Percentiles rank a stretch among this genome's conserved stretches.
These are phyloP conservation scores for Cricetomys ansorgei DNA, from an alignment of 2,113 vertebrate species.

Conservation along the genomic window DNA sequence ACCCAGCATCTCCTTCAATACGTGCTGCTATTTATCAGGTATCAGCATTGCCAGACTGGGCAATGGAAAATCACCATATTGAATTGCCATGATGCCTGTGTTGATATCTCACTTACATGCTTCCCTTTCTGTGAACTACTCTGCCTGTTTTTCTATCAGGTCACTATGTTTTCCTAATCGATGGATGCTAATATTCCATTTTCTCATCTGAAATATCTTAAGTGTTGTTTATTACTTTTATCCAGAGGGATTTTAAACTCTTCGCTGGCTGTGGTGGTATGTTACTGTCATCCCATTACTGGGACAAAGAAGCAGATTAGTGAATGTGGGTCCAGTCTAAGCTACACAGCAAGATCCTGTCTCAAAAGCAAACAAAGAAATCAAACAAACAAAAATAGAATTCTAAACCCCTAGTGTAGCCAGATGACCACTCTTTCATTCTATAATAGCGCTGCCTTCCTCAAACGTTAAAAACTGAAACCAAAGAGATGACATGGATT, in stretches of 20 bases:
- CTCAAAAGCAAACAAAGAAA: not conserved
- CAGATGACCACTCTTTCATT: not conserved
- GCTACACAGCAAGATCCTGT: not conserved
- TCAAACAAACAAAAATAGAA: not conserved
- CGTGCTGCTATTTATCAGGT: not conserved
- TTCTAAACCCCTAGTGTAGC: not conserved
- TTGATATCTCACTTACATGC: no score
- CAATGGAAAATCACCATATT: no score
- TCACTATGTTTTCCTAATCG: not conserved
- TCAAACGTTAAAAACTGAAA: not conserved
- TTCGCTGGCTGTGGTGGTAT: not conserved
- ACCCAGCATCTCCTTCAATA: not conserved
- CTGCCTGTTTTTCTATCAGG: not conserved
- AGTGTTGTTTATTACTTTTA: not conserved
- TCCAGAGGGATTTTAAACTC: not conserved
- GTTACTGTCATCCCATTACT: not conserved
- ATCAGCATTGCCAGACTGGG: not conserved
- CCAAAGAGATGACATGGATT: not conserved
- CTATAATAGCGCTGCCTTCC: not conserved
- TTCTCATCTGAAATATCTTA: not conserved
- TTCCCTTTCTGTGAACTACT: not conserved
- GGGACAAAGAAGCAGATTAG: not conserved
- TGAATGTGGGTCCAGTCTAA: not conserved
- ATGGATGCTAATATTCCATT: not conserved
- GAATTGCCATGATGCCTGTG: rapidly evolving